These are phyloP conservation scores for Hipparchia semele DNA, from an alignment of 2,888 invertebrate species.

Conservation along the genomic window DNA sequence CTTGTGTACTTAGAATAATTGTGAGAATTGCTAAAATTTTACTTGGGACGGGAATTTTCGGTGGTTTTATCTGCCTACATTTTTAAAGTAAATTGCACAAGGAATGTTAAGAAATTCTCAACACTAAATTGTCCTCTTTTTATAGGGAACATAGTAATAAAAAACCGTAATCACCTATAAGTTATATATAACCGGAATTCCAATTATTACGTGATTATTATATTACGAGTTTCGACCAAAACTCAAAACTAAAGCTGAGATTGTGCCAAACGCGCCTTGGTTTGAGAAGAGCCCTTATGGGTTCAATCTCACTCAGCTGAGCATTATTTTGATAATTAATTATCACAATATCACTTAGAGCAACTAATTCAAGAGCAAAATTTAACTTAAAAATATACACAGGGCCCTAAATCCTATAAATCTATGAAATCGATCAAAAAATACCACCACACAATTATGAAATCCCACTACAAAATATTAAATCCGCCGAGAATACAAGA, in stretches of 20 bases:
- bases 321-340: too few relatives aligned
- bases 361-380: too few relatives aligned
- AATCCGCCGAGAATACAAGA: slow-evolving; percentile 12
- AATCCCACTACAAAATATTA: slow-evolving; percentile 13
- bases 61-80: neutral
- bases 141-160: neutral
- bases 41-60: slow-evolving; percentile 50
- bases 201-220: too few relatives aligned
- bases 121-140: neutral
- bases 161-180: neutral
- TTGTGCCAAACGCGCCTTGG: too few relatives aligned
- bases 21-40: slow-evolving; percentile 41
- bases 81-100: neutral
- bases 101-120: neutral
- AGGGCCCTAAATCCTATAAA: neutral
- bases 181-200: neutral
- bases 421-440: neutral
- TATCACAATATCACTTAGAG: too few relatives aligned
- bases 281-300: too few relatives aligned
- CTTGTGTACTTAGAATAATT: slow-evolving; percentile 31
- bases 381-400: too few relatives aligned
- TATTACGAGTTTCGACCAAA: too few relatives aligned
- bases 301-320: too few relatives aligned
- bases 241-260: too few relatives aligned
- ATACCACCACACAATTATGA: slow-evolving; percentile 6